Evolutionary conservation across 1,140 invertebrate genomes (phyloP).

Genomic region (Aporrectodea caliginosa): DNA sequence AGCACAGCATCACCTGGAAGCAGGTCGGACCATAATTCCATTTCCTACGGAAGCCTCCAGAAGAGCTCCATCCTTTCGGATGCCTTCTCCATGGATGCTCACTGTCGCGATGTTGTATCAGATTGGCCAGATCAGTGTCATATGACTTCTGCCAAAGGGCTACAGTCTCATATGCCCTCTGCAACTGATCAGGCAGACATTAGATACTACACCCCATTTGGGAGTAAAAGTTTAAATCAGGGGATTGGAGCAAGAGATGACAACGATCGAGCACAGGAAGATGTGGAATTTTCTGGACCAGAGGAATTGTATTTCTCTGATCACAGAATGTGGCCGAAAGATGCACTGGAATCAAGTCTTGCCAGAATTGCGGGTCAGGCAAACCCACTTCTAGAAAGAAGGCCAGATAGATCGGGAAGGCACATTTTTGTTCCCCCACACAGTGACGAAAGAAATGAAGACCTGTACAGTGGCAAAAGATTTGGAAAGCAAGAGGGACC

Average conservation of each 20-base stretch:
- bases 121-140: not conserved
- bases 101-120: not conserved
- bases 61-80: slow-evolving; percentile 11
- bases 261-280: not conserved
- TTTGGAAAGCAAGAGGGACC: not conserved
- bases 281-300: not conserved
- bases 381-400: not conserved
- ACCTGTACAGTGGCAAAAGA: not conserved
- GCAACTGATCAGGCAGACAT: not conserved
- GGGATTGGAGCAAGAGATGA: not conserved
- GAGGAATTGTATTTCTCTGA: not conserved
- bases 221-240: not conserved
- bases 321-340: not conserved
- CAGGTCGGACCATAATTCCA: slow-evolving; percentile 21
- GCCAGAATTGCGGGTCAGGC: not conserved
- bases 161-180: not conserved
- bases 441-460: not conserved
- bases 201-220: not conserved
- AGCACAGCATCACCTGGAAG: slow-evolving; percentile 15
- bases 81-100: not conserved
- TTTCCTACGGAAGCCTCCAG: slow-evolving; percentile 21
- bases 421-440: not conserved
- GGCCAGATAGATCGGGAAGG: not conserved
- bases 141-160: not conserved
- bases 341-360: not conserved